A percentile compares a stretch with the other conserved stretches of the same genome.
These are phyloP conservation scores for Tenebrio molitor DNA, from an alignment of 1,140 invertebrate species.

Conservation along the genomic window DNA sequence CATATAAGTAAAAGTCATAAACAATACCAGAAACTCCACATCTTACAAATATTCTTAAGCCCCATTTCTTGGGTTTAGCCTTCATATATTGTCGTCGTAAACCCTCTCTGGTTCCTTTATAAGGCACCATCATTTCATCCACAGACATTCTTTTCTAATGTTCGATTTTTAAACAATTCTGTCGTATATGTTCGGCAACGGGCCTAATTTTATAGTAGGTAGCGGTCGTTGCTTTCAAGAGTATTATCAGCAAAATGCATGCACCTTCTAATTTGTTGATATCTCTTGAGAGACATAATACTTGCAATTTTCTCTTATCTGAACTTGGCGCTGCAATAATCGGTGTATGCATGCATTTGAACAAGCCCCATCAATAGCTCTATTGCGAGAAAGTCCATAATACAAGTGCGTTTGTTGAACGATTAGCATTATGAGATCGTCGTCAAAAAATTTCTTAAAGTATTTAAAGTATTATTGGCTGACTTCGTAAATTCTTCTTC, in stretches of 20 bases:
- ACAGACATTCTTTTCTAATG: conserved; percentile 60
- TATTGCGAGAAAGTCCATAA: conserved; percentile 28
- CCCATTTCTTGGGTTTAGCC: conserved; percentile 60
- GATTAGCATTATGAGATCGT: no score
- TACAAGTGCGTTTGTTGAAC: no score
- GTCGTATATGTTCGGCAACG: conserved; percentile 59
- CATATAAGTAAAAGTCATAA: conserved; percentile 65
- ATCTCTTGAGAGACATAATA: conserved; percentile 61
- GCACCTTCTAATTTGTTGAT: conserved; percentile 56
- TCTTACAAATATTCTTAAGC: conserved; percentile 65
- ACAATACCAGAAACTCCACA: conserved; percentile 62
- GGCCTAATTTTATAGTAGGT: conserved; percentile 62
- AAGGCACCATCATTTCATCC: conserved; percentile 68
- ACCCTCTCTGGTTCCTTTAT: conserved; percentile 66
- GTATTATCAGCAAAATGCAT: conserved; percentile 62
- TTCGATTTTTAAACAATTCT: conserved; percentile 60
- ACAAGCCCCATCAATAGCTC: conserved; percentile 54
- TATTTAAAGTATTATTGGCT: no score
- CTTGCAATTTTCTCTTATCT: conserved; percentile 55
- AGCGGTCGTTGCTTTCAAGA: conserved; percentile 50
- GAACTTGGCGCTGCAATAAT: conserved; percentile 46
- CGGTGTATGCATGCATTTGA: conserved; percentile 50
- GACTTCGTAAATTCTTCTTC: no score
- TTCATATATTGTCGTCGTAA: conserved; percentile 59
- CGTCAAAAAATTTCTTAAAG: no score